Conservation (phyloP, 2,113 vertebrate species). For the Deroptyus accipitrinus region DNA sequence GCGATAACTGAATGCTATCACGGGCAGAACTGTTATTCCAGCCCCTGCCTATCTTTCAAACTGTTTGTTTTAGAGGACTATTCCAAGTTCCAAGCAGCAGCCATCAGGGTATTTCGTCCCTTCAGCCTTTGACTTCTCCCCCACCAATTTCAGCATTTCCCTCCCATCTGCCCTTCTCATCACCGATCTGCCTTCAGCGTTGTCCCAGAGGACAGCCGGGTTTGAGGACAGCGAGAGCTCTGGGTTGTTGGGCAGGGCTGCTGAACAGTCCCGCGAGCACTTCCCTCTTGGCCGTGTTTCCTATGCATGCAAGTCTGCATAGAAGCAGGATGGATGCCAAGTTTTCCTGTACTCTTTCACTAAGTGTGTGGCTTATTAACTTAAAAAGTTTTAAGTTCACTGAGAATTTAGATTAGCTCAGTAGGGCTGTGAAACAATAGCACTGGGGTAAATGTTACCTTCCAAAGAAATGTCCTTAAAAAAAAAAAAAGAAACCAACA, state of each 20-base stretch:
- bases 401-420: not conserved
- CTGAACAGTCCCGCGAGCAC: not conserved
- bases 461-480: not conserved
- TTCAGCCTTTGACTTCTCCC: not conserved
- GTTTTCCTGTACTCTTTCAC: not conserved
- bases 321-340: not conserved
- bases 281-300: not conserved
- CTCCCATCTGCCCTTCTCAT: not conserved
- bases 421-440: not conserved
- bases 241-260: not conserved
- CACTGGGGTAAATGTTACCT: not conserved
- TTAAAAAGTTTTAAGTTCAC: not conserved
- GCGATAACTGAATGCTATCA: rapidly evolving
- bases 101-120: not conserved
- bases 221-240: not conserved
- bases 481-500: not conserved
- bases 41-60: not conserved
- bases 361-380: slow-evolving; percentile 28
- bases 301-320: not conserved
- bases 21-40: not conserved
- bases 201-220: not conserved
- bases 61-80: not conserved
- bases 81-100: not conserved
- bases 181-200: not conserved
- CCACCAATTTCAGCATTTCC: not conserved